phyloP scores from a whole-genome alignment of 2,797 vertebrate species.

The Clarias pachynema region DNA sequence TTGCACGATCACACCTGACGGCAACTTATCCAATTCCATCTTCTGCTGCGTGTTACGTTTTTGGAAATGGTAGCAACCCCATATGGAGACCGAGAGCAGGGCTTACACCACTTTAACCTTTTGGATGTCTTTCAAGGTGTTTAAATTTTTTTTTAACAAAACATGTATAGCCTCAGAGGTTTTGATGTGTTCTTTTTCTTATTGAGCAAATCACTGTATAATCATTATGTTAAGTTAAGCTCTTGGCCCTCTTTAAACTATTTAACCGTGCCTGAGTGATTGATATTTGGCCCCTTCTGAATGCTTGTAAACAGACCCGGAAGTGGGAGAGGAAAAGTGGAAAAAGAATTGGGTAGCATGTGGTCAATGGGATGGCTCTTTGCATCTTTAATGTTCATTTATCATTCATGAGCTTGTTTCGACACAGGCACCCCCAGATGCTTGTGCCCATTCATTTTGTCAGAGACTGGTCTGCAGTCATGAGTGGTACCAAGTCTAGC shows the following conservation, averaged over 20 bases:
- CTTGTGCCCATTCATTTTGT: conserved; percentile 24
- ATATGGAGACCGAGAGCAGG: neutral
- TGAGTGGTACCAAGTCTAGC: conserved; percentile 60
- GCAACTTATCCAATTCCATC: neutral
- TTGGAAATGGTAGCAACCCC: neutral
- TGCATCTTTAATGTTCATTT: conserved; percentile 75
- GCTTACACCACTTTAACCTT: neutral
- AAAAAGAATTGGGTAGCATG: conserved; percentile 55
- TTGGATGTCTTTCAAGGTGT: neutral
- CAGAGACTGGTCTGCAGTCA: conserved; percentile 47
- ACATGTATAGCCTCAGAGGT: neutral
- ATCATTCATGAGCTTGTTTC: conserved; percentile 70
- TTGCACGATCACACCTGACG: neutral
- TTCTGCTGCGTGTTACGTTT: neutral
- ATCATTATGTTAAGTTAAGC: neutral
- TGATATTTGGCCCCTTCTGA: conserved; percentile 49
- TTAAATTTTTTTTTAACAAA: too few species aligned
- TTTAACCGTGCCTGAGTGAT: conserved; percentile 25
- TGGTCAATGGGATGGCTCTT: conserved; percentile 61
- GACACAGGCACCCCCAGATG: conserved; percentile 53
- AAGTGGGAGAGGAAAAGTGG: conserved; percentile 51
- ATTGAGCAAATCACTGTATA: neutral
- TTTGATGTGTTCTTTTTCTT: neutral
- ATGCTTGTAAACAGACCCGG: conserved; percentile 65
- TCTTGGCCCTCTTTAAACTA: conserved; percentile 1